Evolutionary conservation across 2,113 vertebrate species (phyloP).

Genomic region (Ciconia boyciana): DNA sequence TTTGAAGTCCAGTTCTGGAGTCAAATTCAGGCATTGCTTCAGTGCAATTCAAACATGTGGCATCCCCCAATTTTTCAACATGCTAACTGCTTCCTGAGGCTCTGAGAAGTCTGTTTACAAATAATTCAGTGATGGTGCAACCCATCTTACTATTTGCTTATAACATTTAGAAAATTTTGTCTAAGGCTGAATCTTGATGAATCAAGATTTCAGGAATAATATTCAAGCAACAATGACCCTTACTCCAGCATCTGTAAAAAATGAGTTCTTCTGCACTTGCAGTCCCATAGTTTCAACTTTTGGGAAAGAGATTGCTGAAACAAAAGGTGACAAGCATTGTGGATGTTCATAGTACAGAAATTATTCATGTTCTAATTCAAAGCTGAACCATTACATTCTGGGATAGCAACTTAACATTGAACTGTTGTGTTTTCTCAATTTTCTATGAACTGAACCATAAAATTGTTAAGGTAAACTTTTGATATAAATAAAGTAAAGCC

Average conservation of each 20-base stretch:
- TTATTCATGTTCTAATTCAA: neutral
- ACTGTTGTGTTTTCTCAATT: neutral
- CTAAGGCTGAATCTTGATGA: neutral
- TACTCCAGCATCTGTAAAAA: neutral
- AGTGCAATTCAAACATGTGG: neutral
- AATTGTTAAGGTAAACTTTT: neutral
- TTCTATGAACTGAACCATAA: neutral
- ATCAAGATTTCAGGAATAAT: neutral
- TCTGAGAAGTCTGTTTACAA: neutral
- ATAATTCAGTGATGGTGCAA: neutral
- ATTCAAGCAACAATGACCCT: neutral
- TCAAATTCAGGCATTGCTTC: neutral
- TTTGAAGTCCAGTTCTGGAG: neutral
- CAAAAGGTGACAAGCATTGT: neutral
- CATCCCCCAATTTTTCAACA: neutral
- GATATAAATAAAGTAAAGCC: neutral
- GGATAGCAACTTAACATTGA: neutral
- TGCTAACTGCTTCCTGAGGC: neutral
- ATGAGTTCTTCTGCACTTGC: neutral
- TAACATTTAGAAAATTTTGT: neutral
- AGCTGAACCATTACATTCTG: neutral
- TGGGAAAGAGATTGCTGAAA: neutral
- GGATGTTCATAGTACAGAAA: neutral
- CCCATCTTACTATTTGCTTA: neutral
- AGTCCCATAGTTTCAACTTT: neutral